Evolutionary conservation across 2,113 vertebrate genomes (phyloP).

Genomic region (Turnix velox): DNA sequence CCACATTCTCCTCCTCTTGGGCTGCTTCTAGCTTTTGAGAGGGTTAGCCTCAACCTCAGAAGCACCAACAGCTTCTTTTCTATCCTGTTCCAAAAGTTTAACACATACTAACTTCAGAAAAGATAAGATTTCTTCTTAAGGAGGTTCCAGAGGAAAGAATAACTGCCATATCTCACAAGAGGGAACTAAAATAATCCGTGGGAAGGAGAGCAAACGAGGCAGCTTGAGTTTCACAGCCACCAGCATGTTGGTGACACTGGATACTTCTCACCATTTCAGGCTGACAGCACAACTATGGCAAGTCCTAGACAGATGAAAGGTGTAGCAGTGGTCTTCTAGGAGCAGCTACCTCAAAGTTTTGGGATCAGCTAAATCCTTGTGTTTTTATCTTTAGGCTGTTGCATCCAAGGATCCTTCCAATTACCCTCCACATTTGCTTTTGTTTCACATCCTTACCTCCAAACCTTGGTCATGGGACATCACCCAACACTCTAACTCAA

Average conservation of each 20-base stretch:
- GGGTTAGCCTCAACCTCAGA: neutral
- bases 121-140: neutral
- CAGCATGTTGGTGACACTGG: neutral
- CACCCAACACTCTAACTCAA: neutral
- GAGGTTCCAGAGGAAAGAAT: neutral
- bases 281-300: neutral
- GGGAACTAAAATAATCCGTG: neutral
- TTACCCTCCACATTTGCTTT: neutral
- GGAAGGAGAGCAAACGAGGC: neutral
- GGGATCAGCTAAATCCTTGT: accelerated
- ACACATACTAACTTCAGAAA: neutral
- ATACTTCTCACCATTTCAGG: neutral
- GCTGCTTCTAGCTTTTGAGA: neutral
- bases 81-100: neutral
- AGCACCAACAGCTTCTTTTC: neutral
- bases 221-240: neutral
- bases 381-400: neutral
- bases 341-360: neutral
- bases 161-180: accelerated
- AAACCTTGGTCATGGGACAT: accelerated
- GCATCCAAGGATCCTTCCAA: neutral
- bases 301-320: neutral
- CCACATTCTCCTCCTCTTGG: neutral
- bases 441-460: neutral
- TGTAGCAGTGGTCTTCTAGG: neutral